phyloP scores from a whole-genome alignment of 92 coral and sea anemone species.

The Epizoanthus ramosus region DNA sequence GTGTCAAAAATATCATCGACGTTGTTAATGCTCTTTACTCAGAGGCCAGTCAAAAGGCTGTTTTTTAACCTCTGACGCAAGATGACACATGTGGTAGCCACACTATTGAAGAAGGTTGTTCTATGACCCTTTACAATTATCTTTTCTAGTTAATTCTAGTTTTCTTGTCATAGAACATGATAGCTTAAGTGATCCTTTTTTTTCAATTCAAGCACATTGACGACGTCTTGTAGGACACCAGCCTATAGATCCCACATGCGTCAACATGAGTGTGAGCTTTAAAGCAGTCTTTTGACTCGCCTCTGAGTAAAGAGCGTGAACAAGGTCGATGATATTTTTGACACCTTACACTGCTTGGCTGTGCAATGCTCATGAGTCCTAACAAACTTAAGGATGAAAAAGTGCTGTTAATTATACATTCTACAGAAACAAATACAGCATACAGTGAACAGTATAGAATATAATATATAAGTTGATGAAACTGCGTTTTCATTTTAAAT shows the following conservation, averaged over 20 bases:
- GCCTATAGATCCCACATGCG: not conserved
- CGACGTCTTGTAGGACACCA: conserved; percentile 1
- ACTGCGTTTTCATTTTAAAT: not conserved
- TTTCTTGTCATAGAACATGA: conserved; percentile 3
- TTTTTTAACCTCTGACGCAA: not conserved
- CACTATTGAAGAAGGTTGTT: not conserved
- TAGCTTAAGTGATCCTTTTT: conserved; percentile 1
- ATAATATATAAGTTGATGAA: conserved; percentile 1
- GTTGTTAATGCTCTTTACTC: not conserved
- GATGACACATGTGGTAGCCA: not conserved
- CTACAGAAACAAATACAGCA: conserved; percentile 3
- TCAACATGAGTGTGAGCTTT: not conserved
- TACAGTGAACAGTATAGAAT: conserved; percentile 3
- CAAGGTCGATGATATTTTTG: no score
- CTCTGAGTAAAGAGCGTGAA: not conserved
- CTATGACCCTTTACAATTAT: not conserved
- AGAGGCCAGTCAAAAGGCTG: not conserved
- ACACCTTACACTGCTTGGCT: not conserved
- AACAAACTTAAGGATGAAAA: not conserved
- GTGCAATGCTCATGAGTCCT: conserved; percentile 2
- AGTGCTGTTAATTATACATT: not conserved
- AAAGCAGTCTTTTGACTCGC: conserved; percentile 2
- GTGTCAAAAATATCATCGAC: not conserved
- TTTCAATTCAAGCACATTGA: not conserved
- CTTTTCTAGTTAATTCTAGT: not conserved